Base-by-base conservation (phyloP, 2,113 vertebrate genomes). In the Microcebus ravelobensis region DNA sequence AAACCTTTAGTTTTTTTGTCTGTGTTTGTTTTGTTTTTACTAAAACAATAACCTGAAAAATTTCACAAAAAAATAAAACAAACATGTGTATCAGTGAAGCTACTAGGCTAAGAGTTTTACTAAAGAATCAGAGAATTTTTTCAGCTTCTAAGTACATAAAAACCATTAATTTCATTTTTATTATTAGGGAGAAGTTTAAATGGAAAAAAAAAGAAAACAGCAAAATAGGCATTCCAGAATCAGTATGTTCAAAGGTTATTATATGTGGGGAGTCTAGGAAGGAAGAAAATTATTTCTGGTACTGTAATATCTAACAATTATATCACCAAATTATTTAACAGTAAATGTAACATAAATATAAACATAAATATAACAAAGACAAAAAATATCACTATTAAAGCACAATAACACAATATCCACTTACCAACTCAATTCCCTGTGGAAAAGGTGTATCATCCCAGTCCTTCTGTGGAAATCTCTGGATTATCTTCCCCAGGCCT, bases 371-470 rank as follows among this genome's bases (percentile, higher is more conserved):
- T 34, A 90, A 88, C 34, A 87, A 74, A 13, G n/a, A 81, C 94
- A 95, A 36, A 95, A 88, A 92, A 25, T 67, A 95, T 94, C 48
- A 93, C 57, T 79, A 84, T 96, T 45, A 89, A 97, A 80, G 27
- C 55, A 23, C 1, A 95, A 61, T 68, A 50, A 79, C 67, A 57
- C 5, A 93, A 85, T 18, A 89, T 5, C 74, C 97, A 99, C 99
- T 99, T 98, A 99, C 99, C 99, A 99, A 99, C 97, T 99, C 99
- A 98, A 99, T 99, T 96, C 99, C 99, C 96, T 99, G 99, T 87
- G 99, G 99, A 98, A 99, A 99, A 74, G 99, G 99, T 21, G 99
- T 99, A 85, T 99, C 99, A 95, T 99, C 99, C 99, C 99, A 99
- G 98, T 99, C 99, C 91, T 99, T 99, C 98, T 99, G 99, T 85